Base-by-base conservation (phyloP, 2,888 invertebrate species). In the Eupithecia inturbata region DNA sequence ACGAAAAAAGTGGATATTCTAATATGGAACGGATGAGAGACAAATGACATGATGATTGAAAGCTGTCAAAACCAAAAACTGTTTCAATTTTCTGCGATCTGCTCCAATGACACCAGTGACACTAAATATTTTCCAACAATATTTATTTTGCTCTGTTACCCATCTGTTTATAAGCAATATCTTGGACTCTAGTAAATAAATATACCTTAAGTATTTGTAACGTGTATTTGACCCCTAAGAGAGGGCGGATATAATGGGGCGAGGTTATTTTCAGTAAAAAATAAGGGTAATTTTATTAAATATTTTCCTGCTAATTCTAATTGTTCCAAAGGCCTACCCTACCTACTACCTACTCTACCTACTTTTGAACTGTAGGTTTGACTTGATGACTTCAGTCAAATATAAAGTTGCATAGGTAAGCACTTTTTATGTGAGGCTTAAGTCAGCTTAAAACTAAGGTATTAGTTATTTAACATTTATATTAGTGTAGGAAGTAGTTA, bases 401-500 rank as follows among this genome's bases (percentile, higher is more conserved):
- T 26, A 14, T 57, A 26, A 14, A 12, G 12, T 26, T 57, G 14
- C 57, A 5, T 10, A 45, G 7, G n/a, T n/a, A 14, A 57, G 5
- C 1, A 57, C 14, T 26, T 57, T 57, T 57, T 57, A 26, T 57
- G 4, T 26, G 57, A 57, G 22, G 12, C 3, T 57, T 14, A 57
- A 57, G 26, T 57, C 57, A 57, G 57, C 26, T 57, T 26, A 57
- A 57, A 26, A 57, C 26, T 57, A 26, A 57, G 26, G 57, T 57
- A 57, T 57, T 14, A 26, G 26, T 57, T 4, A 26, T 57, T 57
- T 57, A 26, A 57, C 26, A 57, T 57, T 57, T 57, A 64, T 64
- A n/a, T 64, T 33, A 64, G 33, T 64, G 41, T 19, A 67, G 41
- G 36, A 67, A 67, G 31, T 62, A 62, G 28, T 62, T 62, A 62